Evolutionary conservation across 2,888 invertebrate species (phyloP).

Genomic region (Emmelina monodactyla): DNA sequence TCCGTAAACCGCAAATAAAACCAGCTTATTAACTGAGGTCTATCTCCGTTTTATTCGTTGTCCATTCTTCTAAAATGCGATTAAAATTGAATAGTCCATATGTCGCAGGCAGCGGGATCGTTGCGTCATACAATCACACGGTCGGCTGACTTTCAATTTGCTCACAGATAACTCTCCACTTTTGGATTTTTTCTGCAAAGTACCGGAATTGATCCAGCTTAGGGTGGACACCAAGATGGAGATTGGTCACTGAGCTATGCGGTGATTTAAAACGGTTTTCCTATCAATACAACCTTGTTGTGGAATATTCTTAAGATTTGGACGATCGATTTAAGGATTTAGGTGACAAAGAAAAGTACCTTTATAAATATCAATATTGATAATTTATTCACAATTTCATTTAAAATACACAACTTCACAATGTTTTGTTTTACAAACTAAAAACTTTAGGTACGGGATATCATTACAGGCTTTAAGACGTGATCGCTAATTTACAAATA

Average conservation of each 20-base stretch:
- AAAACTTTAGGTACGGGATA: slow-evolving; percentile 62
- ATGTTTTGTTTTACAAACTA: slow-evolving; percentile 61
- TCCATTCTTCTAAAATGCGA: slow-evolving; percentile 65
- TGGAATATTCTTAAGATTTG: too few relatives aligned
- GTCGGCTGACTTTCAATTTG: slow-evolving; percentile 63
- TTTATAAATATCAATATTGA: slow-evolving; percentile 54
- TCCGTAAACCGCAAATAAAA: slow-evolving; percentile 56
- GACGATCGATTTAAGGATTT: too few relatives aligned
- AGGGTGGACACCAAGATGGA: slow-evolving; percentile 44
- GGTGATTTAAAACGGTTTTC: too few relatives aligned
- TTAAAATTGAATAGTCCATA: slow-evolving; percentile 66
- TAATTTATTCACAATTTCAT: slow-evolving; percentile 67
- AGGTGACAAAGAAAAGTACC: not conserved
- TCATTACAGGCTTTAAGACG: slow-evolving; percentile 48
- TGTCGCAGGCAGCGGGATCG: slow-evolving; percentile 49
- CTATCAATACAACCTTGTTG: too few relatives aligned
- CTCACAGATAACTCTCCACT: slow-evolving; percentile 60
- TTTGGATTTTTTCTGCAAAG: slow-evolving; percentile 60
- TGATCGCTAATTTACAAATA: slow-evolving; percentile 50
- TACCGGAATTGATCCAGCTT: slow-evolving; percentile 62
- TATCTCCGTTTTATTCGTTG: slow-evolving; percentile 53
- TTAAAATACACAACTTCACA: slow-evolving; percentile 67
- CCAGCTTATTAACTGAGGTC: slow-evolving; percentile 52
- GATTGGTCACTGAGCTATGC: too few relatives aligned
- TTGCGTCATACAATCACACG: slow-evolving; percentile 65